These are phyloP conservation scores for Agapostemon virescens DNA, from an alignment of 2,888 invertebrate species.

Conservation along the genomic window DNA sequence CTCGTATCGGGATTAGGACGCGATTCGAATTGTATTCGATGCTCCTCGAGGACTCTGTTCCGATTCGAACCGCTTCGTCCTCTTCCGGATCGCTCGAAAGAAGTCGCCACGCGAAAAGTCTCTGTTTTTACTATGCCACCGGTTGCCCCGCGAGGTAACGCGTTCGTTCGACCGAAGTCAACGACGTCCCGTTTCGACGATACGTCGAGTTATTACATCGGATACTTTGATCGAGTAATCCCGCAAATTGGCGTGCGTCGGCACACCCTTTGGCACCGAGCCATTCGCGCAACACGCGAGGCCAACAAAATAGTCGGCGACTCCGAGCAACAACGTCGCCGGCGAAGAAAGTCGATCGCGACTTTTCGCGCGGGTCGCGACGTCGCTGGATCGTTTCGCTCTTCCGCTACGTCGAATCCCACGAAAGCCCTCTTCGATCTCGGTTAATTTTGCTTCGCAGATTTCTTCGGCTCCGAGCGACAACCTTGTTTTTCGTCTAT, in stretches of 20 bases:
- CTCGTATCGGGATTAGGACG: background rate
- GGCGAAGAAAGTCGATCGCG: constrained; percentile 32
- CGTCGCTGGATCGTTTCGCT: too few relatives aligned
- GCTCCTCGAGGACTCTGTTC: too few relatives aligned
- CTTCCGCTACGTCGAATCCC: background rate
- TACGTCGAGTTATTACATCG: constrained; percentile 20
- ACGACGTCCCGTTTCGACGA: background rate
- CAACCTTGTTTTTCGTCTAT: background rate
- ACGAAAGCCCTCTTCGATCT: background rate
- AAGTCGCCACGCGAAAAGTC: background rate
- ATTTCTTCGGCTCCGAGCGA: too few relatives aligned
- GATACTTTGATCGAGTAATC: constrained; percentile 30
- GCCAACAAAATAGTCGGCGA: constrained; percentile 23
- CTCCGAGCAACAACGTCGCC: constrained; percentile 17
- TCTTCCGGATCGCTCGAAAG: background rate
- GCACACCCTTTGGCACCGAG: constrained; percentile 64
- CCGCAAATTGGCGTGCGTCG: constrained; percentile 51
- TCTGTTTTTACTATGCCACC: background rate
- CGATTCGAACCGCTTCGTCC: too few relatives aligned
- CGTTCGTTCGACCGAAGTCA: background rate
- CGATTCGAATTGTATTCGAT: too few relatives aligned
- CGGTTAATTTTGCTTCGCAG: background rate
- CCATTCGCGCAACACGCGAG: constrained; percentile 72
- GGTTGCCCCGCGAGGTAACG: background rate
- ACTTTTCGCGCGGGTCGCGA: constrained; percentile 6